A percentile compares a stretch with the other conserved stretches of the same genome.
Conservation (phyloP, 2,113 vertebrate genomes). For the Pionites leucogaster region DNA sequence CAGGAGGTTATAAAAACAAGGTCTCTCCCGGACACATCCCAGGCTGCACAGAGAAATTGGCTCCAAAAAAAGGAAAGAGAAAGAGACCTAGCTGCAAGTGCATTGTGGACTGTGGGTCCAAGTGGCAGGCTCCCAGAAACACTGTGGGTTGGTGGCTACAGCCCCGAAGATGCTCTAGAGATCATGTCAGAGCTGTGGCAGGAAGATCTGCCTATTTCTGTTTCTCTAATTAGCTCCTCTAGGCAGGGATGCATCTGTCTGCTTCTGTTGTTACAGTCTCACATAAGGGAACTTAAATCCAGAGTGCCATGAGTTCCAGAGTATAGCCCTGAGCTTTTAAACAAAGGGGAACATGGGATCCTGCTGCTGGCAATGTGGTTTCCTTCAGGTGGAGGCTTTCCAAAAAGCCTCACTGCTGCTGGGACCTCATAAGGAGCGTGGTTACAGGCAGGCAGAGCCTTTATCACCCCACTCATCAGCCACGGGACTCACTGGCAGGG, state of each 20-base stretch:
- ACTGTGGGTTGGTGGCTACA: fast-evolving
- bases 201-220: not conserved
- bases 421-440: not conserved
- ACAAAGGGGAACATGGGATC: not conserved
- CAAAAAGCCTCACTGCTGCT: not conserved
- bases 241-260: not conserved
- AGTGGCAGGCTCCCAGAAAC: not conserved
- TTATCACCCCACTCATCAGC: fast-evolving
- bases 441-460: not conserved
- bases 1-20: conserved; percentile 51
- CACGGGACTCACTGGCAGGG: not conserved
- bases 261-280: not conserved
- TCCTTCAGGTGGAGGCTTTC: not conserved
- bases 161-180: not conserved
- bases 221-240: not conserved
- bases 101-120: not conserved
- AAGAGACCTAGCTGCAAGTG: not conserved
- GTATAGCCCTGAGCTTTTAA: not conserved
- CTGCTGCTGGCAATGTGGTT: not conserved
- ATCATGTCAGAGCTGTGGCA: not conserved
- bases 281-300: not conserved
- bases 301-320: not conserved
- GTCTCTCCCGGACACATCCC: conserved; percentile 6
- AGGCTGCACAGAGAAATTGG: not conserved
- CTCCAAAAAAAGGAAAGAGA: not conserved